Base-by-base conservation (phyloP, 2,888 invertebrate genomes). In the Reticulitermes lucifugus region DNA sequence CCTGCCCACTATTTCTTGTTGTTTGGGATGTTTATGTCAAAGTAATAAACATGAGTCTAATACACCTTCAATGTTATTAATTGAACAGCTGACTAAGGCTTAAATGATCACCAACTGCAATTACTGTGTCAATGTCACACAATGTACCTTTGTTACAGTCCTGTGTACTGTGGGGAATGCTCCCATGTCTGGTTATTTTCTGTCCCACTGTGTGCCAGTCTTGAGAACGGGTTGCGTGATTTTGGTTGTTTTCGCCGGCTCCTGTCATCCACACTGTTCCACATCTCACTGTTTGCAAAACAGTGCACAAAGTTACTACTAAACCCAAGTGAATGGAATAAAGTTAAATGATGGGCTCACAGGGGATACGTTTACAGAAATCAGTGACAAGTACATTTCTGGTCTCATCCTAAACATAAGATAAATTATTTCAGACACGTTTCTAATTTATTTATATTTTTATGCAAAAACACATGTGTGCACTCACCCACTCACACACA, bases 191-290 rank as follows among this genome's bases (percentile, higher is more conserved):
- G 46, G 25, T 41, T 81, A 55, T 55, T 80, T 7, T 71, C 65
- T n/a, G 82, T 86, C 7, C 55, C 29, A 46, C 83, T 79, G 4
- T 79, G 85, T 22, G 85, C 41, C 65, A 87, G 87, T 14, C 88
- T 87, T 83, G 88, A 88, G 85, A 88, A 88, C n/a, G 88, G 85
- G 82, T 87, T 88, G 35, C 88, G 87, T 79, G 88, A 87, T 22
- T 87, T 87, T 82, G 88, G 88, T 84, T 88, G 82, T 77, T 88
- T 87, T 65, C 88, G 85, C 77, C 86, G 51, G 46, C 87, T 87
- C 79, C 87, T 86, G 73, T 88, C 88, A 71, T 88, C 88, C 12
- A 83, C 85, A 79, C 85, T 86, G 75, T 85, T 85, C 18, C 81
- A 77, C 77, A 85, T 83, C 81, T 88, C 88, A 14, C 88, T 88